Base-by-base conservation (phyloP, 2,888 invertebrate species). In the Scaptodrosophila latifasciaeformis region DNA sequence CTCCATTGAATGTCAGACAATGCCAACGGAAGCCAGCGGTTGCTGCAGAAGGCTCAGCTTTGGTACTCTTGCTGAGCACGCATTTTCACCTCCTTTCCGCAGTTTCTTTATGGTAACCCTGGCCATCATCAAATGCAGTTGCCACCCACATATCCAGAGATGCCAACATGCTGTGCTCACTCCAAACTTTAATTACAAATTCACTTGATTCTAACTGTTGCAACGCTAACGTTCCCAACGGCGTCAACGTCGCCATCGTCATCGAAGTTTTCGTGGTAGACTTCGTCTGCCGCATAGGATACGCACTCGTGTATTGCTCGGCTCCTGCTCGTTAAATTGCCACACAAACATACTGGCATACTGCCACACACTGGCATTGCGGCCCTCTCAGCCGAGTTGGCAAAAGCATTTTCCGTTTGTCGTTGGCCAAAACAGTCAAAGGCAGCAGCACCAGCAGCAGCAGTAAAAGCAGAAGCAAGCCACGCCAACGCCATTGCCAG, bases 21-120 rank as follows among this genome's bases (percentile, higher is more conserved):
- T 13, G 34, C 6, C 34, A 34, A 15, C 9, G 34, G 34, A 34
- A 34, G 34, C 13, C 34, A 34, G 13, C 13, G 4, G 7, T 15
- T 1, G 45, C 13, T 10, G 47, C 51, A 47, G 40, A 54, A 27
- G 49, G 30, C 44, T 68, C 72, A 62, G 75, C 56, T 65, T 65
- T 63, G n/a, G 54, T 51, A 43, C 5, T 49, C 59, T 31, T 27
- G 7, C 13, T 4, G 21, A 54, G 49, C 58, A 65, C 67, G 64
- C 67, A 67, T 58, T 67, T 65, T 53, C 58, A 49, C 34, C 48
- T 42, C 40, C 40, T 49, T 50, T 12, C 34, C 34, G 49, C 43
- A 43, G 21, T 17, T 24, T n/a, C 13, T 12, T 13, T 24, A 6
- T 19, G 18, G 12, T 21, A 31, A 27, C 24, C 24, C 24, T 24